These are phyloP conservation scores for Zaprionus camerounensis DNA, from an alignment of 1,140 invertebrate species.

Conservation along the genomic window DNA sequence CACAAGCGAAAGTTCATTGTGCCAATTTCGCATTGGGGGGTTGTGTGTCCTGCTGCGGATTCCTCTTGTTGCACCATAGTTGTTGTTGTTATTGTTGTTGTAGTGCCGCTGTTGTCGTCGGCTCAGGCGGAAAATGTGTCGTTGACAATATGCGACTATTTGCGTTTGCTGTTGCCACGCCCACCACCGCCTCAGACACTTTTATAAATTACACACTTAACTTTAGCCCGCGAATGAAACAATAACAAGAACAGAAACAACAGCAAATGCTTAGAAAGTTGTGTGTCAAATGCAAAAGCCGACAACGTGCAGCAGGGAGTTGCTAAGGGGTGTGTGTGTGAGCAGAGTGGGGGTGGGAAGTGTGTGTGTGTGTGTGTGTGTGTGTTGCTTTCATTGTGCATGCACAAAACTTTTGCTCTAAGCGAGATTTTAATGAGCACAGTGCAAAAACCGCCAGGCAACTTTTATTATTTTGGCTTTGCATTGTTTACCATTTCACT, in stretches of 20 bases:
- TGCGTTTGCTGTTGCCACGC: slow-evolving; percentile 31
- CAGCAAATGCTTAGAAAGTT: slow-evolving; percentile 49
- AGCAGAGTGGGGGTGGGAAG: slow-evolving; percentile 4
- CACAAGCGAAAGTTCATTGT: slow-evolving; percentile 66
- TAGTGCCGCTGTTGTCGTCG: slow-evolving; percentile 20
- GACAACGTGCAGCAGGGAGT: slow-evolving; percentile 21
- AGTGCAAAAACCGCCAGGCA: slow-evolving; percentile 53
- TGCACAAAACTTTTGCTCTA: slow-evolving; percentile 47
- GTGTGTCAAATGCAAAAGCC: slow-evolving; percentile 64
- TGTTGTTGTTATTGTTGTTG: slow-evolving; percentile 14
- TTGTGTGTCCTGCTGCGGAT: slow-evolving; percentile 25
- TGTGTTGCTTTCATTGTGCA: slow-evolving; percentile 38
- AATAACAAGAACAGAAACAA: slow-evolving; percentile 15
- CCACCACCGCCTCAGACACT: slow-evolving; percentile 54
- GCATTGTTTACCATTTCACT: slow-evolving; percentile 64
- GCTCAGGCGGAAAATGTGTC: slow-evolving; percentile 63
- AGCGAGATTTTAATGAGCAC: slow-evolving; percentile 77
- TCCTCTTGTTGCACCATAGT: slow-evolving; percentile 37
- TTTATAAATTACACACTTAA: slow-evolving; percentile 78
- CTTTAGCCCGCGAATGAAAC: slow-evolving; percentile 31
- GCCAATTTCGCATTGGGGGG: slow-evolving; percentile 50
- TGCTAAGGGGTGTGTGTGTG: slow-evolving; percentile 8
- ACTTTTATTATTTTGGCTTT: slow-evolving; percentile 69
- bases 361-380: slow-evolving; percentile 40
- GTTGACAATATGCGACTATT: slow-evolving; percentile 58